Base-by-base conservation (phyloP, 2,113 vertebrate species). In the Heterochromis multidens region DNA sequence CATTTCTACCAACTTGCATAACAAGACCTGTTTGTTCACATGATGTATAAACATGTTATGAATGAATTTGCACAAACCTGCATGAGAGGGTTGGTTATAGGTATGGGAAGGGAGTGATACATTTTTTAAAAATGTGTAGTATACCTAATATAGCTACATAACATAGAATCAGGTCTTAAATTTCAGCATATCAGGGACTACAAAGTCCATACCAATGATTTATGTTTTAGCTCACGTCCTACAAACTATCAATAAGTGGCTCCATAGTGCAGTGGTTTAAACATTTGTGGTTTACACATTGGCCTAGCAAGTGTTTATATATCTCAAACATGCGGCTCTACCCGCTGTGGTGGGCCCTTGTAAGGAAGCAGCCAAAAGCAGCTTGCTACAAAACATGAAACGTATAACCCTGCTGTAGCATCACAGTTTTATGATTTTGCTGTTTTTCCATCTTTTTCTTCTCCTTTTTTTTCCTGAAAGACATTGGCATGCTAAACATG, bases 1-100 rank as follows among this genome's bases (percentile, higher is more conserved):
- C 62, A 59, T 37, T 52, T 63, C 54, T 56, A 82, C 65, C 82
- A 58, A 10, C 40, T 72, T 80, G 65, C 7, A 2, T 62, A 67
- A 80, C 35, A 40, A 76, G 43, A 58, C 77, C 80, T 77, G 25
- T 40, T 87, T 61, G 21, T 83, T 86, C 65, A 37, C 74, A 77
- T 80, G 21, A 8, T 5, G 11, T 43, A 13, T 25, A 31, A 80
- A 81, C 17, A 63, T 29, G 74, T 77, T 52, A 76, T 52, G 67
- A 83, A 83, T 85, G 49, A 37, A 85, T 89, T 76, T 76, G 76
- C 84, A 27, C 77, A 23, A 63, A 54, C 43, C 7, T 37, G 7
- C 17, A 52, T 87, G 78, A 87, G 62, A 80, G 62, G 12, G 52
- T 80, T 72, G 21, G 62, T 31, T 3, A 35, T 27, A 9, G 54